Evolutionary conservation across 2,797 vertebrate species (phyloP), one percentile per base, ranked within the genome.

Genomic region (Columba guinea): DNA sequence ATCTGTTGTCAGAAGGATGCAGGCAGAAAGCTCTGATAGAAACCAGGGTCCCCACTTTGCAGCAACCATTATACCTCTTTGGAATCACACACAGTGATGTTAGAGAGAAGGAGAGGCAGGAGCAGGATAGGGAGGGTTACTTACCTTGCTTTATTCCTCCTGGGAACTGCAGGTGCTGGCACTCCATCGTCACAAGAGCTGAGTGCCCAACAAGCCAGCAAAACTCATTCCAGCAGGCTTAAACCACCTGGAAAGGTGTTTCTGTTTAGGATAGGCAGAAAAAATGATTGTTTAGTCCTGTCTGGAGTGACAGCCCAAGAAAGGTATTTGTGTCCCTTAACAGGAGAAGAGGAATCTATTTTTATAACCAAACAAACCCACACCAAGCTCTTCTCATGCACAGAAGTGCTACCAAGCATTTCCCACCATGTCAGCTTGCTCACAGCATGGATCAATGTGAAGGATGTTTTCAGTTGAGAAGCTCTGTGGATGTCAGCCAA

Each of bases 31-130:
- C 69, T 59, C 39, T 46, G 86, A 73, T 2, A 30, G 27, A 32
- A 41, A 56, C n/a, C 2, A 1, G 13, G 5, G 4, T 52, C 62
- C 51, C 19, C 3, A 37, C 27, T 27, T 30, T 21, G 12, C 65
- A 28, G 39, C 34, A 32, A 9, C 41, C 65, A 30, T 1, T 0
- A 55, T 7, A 14, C 4, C 13, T 49, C 56, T 26, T 55, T 52
- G 6, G 39, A 63, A 18, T 41, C 46, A 41, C 1, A 0, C n/a
- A 9, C 1, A 0, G 21, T 4, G 10, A 51, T 0, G 6, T 8
- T 3, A 37, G 11, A 51, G 17, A 2, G 6, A 56, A 77, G 8
- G 11, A 27, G 15, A 53, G 3, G 7, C 3, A 3, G 14, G 7
- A 60, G 17, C n/a, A n/a, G 11, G 10, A 13, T 2, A 4, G 10